Conservation (phyloP, 2,113 vertebrate species). For the Gnathonemus echidnorhynchus region DNA sequence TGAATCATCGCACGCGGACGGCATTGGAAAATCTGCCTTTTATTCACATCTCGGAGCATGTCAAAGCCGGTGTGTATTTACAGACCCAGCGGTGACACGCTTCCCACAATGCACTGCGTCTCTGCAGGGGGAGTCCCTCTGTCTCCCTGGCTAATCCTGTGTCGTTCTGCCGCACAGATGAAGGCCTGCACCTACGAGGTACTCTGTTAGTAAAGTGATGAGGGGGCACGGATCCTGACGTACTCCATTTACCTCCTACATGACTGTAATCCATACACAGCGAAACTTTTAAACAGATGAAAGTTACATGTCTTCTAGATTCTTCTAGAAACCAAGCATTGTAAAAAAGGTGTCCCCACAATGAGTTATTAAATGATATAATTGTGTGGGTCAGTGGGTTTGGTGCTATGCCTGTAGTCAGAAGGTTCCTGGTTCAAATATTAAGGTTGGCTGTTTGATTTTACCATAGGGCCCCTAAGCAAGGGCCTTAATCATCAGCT, state of each 20-base stretch:
- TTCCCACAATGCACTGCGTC: conserved; percentile 2
- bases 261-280: background rate
- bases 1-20: background rate
- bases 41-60: background rate
- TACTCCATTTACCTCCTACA: background rate
- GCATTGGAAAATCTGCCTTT: conserved; percentile 7
- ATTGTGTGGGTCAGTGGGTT: background rate
- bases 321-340: background rate
- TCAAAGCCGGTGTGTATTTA: background rate
- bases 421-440: background rate
- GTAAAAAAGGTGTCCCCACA: background rate
- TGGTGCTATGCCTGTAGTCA: background rate
- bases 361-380: background rate
- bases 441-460: background rate
- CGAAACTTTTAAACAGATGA: background rate
- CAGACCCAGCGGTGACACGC: background rate
- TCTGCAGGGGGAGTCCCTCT: background rate
- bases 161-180: background rate
- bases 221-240: background rate
- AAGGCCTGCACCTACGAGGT: background rate
- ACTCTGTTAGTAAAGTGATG: background rate
- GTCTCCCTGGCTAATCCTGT: background rate
- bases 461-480: background rate
- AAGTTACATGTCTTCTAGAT: background rate
- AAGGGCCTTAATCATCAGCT: background rate